A percentile compares a stretch with the other conserved stretches of the same genome.
Conservation (phyloP, 2,888 invertebrate species). For the Blera fallax region DNA sequence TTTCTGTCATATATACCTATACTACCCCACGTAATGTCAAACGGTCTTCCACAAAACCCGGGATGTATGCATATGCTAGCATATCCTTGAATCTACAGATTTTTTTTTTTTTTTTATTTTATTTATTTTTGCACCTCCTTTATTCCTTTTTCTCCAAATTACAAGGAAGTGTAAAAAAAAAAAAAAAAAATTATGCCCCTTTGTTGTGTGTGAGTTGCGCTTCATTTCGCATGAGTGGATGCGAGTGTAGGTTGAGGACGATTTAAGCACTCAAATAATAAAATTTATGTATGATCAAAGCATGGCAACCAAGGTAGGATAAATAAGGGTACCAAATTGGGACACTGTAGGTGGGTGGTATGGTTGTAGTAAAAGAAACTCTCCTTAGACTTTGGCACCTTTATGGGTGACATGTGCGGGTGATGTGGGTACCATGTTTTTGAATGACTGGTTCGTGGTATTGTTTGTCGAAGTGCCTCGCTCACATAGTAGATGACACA, state of each 20-base stretch:
- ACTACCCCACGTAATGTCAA: too few relatives aligned
- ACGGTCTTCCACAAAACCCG: too few relatives aligned
- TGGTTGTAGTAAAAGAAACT: not conserved
- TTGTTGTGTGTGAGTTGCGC: constrained; percentile 2
- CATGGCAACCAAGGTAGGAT: not conserved
- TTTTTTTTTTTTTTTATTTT: not conserved
- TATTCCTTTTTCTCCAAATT: not conserved
- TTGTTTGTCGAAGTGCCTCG: not conserved
- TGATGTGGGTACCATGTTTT: constrained; percentile 8
- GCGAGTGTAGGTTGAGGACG: not conserved
- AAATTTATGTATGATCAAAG: constrained; percentile 2
- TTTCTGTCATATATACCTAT: too few relatives aligned
- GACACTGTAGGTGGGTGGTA: not conserved
- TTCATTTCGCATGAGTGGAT: not conserved
- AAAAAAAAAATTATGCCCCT: not conserved
- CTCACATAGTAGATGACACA: not conserved
- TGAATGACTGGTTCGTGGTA: not conserved
- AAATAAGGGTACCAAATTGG: constrained; percentile 2
- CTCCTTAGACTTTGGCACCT: constrained; percentile 2
- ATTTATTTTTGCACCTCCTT: not conserved
- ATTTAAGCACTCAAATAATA: constrained; percentile 12
- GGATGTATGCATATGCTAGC: too few relatives aligned
- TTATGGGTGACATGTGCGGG: not conserved
- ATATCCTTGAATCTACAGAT: too few relatives aligned
- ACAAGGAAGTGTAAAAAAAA: not conserved